These are phyloP conservation scores for Malaclemys terrapin DNA, from an alignment of 2,113 vertebrate genomes.

Conservation along the genomic window DNA sequence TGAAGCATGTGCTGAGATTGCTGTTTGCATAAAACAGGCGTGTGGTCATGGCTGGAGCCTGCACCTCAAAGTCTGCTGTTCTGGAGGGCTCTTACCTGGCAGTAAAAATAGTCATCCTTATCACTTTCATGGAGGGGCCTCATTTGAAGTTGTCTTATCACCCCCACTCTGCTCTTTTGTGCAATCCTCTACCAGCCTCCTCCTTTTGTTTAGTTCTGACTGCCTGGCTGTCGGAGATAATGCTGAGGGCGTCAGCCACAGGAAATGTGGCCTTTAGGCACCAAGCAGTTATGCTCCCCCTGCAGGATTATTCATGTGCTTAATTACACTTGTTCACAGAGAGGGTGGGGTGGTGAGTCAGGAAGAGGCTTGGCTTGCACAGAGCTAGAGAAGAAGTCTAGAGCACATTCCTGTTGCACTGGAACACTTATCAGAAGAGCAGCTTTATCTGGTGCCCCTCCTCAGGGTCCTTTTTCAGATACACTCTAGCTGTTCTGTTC, in stretches of 20 bases:
- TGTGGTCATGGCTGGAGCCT: accelerated
- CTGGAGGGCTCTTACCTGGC: neutral
- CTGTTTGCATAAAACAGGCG: neutral
- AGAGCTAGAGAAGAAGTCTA: neutral
- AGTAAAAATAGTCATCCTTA: neutral
- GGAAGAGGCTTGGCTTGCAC: constrained; percentile 22
- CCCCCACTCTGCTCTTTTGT: neutral
- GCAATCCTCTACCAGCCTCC: neutral
- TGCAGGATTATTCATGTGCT: neutral
- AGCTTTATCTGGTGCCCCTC: neutral
- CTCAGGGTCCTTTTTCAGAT: neutral
- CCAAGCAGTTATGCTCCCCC: neutral
- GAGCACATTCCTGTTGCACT: neutral
- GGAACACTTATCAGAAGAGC: neutral
- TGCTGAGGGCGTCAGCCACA: neutral
- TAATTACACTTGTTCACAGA: neutral
- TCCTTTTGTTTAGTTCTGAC: neutral
- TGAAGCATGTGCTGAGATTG: neutral
- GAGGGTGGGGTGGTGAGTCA: constrained; percentile 46
- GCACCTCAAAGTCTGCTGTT: neutral
- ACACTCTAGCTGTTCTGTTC: neutral
- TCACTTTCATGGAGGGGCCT: neutral
- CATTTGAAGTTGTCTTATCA: neutral
- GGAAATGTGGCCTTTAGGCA: neutral
- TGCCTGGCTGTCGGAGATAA: accelerated